phyloP scores from a whole-genome alignment of 2,888 invertebrate species.

The Nemurella pictetii region DNA sequence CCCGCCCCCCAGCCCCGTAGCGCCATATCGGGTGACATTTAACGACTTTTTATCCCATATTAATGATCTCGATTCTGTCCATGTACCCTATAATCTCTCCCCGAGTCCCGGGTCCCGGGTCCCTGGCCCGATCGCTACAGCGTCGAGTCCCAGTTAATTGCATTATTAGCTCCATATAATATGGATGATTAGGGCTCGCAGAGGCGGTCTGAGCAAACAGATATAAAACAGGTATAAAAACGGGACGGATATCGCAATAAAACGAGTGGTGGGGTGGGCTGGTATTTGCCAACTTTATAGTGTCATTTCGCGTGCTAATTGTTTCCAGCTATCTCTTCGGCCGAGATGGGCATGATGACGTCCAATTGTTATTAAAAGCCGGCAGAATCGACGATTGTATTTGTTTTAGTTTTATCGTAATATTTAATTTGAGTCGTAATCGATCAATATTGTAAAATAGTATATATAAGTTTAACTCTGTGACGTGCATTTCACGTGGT shows the following conservation, averaged over 20 bases:
- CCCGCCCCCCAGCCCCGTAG: not conserved
- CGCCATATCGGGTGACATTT: not conserved
- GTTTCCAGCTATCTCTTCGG: not conserved
- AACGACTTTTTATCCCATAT: not conserved
- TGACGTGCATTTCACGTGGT: too few species aligned
- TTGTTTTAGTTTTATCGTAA: too few species aligned
- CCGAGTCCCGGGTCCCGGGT: not conserved
- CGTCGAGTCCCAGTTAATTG: too few species aligned
- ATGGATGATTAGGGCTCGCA: not conserved
- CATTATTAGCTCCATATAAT: not conserved
- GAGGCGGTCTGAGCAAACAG: not conserved
- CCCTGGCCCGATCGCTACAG: too few species aligned
- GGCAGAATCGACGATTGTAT: too few species aligned
- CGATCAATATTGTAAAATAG: too few species aligned
- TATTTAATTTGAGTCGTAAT: too few species aligned
- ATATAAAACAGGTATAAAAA: not conserved
- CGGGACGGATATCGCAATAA: not conserved
- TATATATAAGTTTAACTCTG: too few species aligned
- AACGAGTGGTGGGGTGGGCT: not conserved
- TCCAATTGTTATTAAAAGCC: too few species aligned
- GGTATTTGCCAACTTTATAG: not conserved
- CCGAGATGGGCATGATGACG: too few species aligned
- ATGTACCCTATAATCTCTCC: not conserved
- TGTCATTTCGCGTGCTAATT: not conserved
- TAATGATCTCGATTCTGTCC: not conserved